These are phyloP conservation scores for Cheilosia urbana DNA, from an alignment of 2,888 invertebrate species.

Conservation along the genomic window DNA sequence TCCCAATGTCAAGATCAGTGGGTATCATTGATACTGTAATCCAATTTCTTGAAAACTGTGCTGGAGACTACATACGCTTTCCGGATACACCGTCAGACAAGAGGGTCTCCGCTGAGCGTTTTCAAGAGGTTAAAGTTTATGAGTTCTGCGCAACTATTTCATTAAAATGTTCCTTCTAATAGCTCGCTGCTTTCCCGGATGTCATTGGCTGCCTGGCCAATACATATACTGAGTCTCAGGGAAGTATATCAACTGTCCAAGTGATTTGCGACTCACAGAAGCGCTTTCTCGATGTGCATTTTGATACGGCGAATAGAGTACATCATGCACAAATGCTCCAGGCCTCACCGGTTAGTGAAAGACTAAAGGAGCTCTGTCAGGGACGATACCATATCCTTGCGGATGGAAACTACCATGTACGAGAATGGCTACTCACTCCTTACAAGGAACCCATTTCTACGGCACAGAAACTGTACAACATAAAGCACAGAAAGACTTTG, in stretches of 20 bases:
- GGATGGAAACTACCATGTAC: background rate
- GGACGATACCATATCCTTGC: conserved; percentile 37
- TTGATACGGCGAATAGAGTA: background rate
- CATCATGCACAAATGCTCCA: conserved; percentile 33
- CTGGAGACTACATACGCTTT: conserved; percentile 20
- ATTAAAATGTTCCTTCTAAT: background rate
- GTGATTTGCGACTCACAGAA: conserved; percentile 35
- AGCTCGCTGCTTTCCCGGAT: conserved; percentile 35
- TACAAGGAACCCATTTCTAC: background rate
- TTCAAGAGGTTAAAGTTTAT: conserved; percentile 26
- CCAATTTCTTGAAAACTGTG: conserved; percentile 24
- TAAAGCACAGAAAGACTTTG: conserved; percentile 1
- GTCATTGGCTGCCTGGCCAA: conserved; percentile 38
- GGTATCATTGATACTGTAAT: conserved; percentile 29
- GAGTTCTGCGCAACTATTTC: background rate
- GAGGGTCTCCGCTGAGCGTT: conserved; percentile 11
- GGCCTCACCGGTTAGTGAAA: conserved; percentile 13
- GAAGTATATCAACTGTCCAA: conserved; percentile 3
- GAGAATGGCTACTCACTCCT: conserved; percentile 53
- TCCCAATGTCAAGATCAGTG: conserved; percentile 11
- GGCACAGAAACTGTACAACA: conserved; percentile 17
- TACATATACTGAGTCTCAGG: background rate
- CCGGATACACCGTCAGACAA: conserved; percentile 19
- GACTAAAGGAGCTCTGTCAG: conserved; percentile 18
- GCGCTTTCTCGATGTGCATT: conserved; percentile 38